Evolutionary conservation across 2,888 invertebrate species (phyloP), one percentile per base, ranked within the genome.

Genomic region (Leptura quadrifasciata): DNA sequence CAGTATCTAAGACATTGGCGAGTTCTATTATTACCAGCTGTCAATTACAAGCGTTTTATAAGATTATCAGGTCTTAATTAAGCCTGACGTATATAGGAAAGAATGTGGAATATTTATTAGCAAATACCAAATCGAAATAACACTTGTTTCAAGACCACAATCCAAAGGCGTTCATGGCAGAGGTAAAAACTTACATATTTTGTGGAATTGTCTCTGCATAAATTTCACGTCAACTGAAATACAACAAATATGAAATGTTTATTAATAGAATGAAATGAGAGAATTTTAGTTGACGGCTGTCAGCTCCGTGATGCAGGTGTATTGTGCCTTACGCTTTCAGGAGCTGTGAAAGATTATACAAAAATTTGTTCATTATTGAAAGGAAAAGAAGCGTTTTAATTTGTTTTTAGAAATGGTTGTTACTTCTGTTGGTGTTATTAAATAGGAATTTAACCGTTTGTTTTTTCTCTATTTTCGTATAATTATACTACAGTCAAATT

Each of bases 31-130:
- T 18, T 57, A 21, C 57, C 57, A 20, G 24, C 2, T 57, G 20
- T 57, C 15, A 27, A 27, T n/a, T 27, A 17, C 8, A 18, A 58
- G 58, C 21, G 8, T 24, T 57, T 60, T 57, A 57, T 20, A 21
- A 57, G 20, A 15, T 60, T 60, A 60, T 60, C 60, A 17, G 60
- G 27, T 27, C 9, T n/a, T 60, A 60, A 60, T 60, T 60, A 60
- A 60, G 24, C 1, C 27, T 60, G 27, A 60, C 60, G 31, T 60
- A 60, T 31, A 60, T 27, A 60, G 6, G 31, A 60, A 60, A 27
- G 60, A 60, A 60, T 60, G 60, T 60, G 9, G 27, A 60, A 60
- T 60, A 60, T 60, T 60, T 57, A 20, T n/a, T 60, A 21, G 27
- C 31, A 60, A 60, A 17, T 24, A 57, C 12, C 57, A 57, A 21